A percentile compares a stretch with the other conserved stretches of the same genome.
phyloP scores from a whole-genome alignment of 2,113 vertebrate species.

The Dunckerocampus dactyliophorus region DNA sequence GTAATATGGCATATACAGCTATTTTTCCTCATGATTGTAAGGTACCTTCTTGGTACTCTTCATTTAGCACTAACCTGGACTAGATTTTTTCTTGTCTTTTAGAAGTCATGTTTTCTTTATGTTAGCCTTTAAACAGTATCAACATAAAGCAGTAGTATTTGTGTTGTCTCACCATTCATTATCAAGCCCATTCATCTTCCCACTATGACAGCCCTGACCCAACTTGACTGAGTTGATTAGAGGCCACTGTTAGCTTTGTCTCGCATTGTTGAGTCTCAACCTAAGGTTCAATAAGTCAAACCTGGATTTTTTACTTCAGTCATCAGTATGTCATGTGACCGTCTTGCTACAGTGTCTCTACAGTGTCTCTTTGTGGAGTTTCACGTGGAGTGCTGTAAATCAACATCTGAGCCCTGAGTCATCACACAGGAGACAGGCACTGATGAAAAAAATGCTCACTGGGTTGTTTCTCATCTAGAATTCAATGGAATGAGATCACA shows the following conservation, averaged over 20 bases:
- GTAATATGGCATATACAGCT: too few species aligned
- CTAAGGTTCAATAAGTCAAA: slow-evolving; percentile 6
- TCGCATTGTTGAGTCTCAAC: slow-evolving; percentile 4
- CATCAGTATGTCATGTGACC: slow-evolving; percentile 25
- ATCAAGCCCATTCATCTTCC: neutral
- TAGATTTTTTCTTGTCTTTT: too few species aligned
- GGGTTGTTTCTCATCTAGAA: neutral
- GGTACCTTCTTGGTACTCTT: too few species aligned
- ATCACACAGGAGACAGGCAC: slow-evolving; percentile 29
- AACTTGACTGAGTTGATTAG: slow-evolving; percentile 14
- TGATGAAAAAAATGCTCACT: slow-evolving; percentile 27
- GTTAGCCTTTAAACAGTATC: neutral
- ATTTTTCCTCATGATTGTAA: too few species aligned
- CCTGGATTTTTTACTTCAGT: slow-evolving; percentile 16
- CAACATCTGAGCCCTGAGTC: slow-evolving; percentile 32
- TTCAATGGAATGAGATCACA: neutral
- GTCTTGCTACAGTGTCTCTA: slow-evolving; percentile 11
- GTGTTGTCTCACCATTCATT: neutral
- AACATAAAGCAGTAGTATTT: neutral
- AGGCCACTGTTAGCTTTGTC: slow-evolving; percentile 17
- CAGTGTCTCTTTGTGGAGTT: slow-evolving; percentile 24
- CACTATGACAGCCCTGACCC: neutral
- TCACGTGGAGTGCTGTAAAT: slow-evolving; percentile 35
- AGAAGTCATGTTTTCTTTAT: neutral
- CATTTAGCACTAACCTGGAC: too few species aligned